Conservation (phyloP, 2,888 invertebrate genomes). For the Nephrotoma appendiculata region DNA sequence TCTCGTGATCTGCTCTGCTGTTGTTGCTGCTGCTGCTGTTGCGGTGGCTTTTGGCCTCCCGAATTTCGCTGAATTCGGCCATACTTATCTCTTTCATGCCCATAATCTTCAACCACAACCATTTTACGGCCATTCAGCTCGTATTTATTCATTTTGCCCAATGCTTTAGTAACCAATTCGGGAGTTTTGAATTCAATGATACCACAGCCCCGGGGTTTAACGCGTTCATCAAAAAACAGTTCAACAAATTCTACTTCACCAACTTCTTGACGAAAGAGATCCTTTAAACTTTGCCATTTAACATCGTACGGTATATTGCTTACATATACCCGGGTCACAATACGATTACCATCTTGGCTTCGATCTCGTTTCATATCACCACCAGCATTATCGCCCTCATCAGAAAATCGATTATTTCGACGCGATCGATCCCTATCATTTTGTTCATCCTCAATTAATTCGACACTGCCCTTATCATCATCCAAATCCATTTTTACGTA, state of each 20-base stretch:
- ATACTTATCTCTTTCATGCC: slow-evolving; percentile 55
- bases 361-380: slow-evolving; percentile 19
- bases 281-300: slow-evolving; percentile 96
- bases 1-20: neutral
- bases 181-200: slow-evolving; percentile 89
- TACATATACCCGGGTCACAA: slow-evolving; percentile 31
- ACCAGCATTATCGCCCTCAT: neutral
- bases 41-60: slow-evolving; percentile 9
- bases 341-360: slow-evolving; percentile 28
- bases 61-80: slow-evolving; percentile 34
- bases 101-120: slow-evolving; percentile 79
- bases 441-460: neutral
- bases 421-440: neutral
- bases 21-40: neutral
- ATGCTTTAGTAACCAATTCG: slow-evolving; percentile 76
- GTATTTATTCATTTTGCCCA: slow-evolving; percentile 88
- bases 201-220: slow-evolving; percentile 89
- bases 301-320: slow-evolving; percentile 82
- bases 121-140: slow-evolving; percentile 87
- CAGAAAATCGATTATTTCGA: neutral
- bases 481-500: neutral
- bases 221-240: slow-evolving; percentile 82
- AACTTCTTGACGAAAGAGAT: slow-evolving; percentile 46
- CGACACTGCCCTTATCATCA: neutral
- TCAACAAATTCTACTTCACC: slow-evolving; percentile 93